Evolutionary conservation across 2,888 invertebrate genomes (phyloP), one percentile per base, ranked within the genome.

Genomic region (Chymomyza fuscimana): DNA sequence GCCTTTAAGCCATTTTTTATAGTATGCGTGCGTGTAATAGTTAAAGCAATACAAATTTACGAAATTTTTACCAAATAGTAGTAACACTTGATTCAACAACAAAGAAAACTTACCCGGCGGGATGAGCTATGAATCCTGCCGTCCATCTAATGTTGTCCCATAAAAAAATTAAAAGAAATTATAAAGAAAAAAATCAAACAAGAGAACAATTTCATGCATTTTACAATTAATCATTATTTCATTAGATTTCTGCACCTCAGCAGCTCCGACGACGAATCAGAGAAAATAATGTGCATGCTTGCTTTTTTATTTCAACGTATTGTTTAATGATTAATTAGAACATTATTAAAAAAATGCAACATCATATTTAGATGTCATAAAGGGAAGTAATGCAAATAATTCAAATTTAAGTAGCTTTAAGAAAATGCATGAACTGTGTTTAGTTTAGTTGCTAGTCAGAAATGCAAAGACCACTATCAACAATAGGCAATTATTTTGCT

Each of bases 121-220:
- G 92, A 91, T 90, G 92, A 89, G 90, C 89, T 92, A 91, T 92
- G 91, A 90, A 92, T 91, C 91, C 92, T 92, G 92, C 92, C 91
- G 90, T 92, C 92, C 92, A 92, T 92, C 92, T 92, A 92, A 91
- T 88, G 91, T 91, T 89, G 92, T 92, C 91, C 92, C 90, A 92
- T 90, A 91, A 92, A 89, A 32, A 92, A 92, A 91, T 90, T 86
- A 91, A 91, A 91, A 91, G 89, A 91, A 90, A 90, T 89, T 90
- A 90, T 91, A 90, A 90, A 86, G 89, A 86, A 88, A 86, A 78
- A 81, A 82, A 89, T 90, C 87, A 90, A 90, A 91, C 87, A 91
- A 89, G 89, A 90, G 87, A 91, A 91, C 90, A 90, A 88, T 74
- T 80, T 85, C 92, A 91, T 92, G 92, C 92, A 91, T 80, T 85